These are phyloP conservation scores for Synanceia verrucosa DNA, from an alignment of 2,797 vertebrate genomes.

Conservation along the genomic window DNA sequence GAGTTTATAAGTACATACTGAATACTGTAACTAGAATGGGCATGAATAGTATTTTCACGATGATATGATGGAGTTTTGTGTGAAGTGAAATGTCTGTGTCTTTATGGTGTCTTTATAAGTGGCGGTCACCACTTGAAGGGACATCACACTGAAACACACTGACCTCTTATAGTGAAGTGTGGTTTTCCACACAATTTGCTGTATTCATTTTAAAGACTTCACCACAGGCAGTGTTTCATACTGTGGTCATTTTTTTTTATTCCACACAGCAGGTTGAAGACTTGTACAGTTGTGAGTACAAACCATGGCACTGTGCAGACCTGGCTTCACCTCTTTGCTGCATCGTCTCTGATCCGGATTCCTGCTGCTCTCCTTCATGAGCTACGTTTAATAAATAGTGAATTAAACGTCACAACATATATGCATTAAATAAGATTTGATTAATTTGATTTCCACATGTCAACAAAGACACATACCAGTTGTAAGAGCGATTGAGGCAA, in stretches of 20 bases:
- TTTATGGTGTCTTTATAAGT: too few species aligned
- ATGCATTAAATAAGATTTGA: too few species aligned
- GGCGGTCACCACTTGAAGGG: too few species aligned
- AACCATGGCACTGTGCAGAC: not conserved
- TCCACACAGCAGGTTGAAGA: not conserved
- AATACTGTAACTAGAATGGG: too few species aligned
- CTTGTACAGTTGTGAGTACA: not conserved
- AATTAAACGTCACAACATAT: not conserved
- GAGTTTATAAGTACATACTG: too few species aligned
- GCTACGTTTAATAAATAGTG: not conserved
- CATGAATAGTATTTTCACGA: too few species aligned
- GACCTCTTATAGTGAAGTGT: too few species aligned
- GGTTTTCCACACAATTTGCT: too few species aligned
- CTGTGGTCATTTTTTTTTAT: not conserved
- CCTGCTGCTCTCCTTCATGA: not conserved
- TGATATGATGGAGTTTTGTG: too few species aligned
- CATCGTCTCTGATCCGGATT: conserved; percentile 4
- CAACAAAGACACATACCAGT: conserved; percentile 31
- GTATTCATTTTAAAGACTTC: not conserved
- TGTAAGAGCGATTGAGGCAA: conserved; percentile 31
- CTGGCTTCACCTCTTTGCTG: conserved; percentile 5
- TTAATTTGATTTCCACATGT: not conserved
- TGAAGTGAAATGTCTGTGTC: too few species aligned
- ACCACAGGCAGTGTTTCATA: not conserved
- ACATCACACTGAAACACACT: too few species aligned